Base-by-base conservation (phyloP, 2,888 invertebrate genomes). In the Athalia circularis region DNA sequence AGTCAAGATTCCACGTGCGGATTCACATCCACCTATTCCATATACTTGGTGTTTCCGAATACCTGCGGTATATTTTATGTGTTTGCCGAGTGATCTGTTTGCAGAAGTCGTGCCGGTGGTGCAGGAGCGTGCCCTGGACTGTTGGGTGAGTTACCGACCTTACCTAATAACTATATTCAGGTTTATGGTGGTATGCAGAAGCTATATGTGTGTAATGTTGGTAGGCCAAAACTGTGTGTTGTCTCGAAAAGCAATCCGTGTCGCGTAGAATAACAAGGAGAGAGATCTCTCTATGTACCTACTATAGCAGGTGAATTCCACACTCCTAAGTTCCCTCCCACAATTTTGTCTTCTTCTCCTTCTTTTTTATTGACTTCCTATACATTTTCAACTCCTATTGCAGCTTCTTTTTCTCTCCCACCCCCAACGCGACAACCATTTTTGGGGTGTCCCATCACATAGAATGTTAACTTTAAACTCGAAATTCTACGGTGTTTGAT, bases 241-340 rank as follows among this genome's bases (percentile, higher is more conserved):
- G 83, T 83, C 83, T 83, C 80, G 85, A 82, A 85, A 86, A 87
- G 83, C 84, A 84, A 86, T 85, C 87, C 83, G 84, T 82, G 84
- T 84, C 82, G 83, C 82, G 80, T 83, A 83, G 82, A 85, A 87
- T 84, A 86, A 87, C 84, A 86, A 29, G 29, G 29, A 29, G 83
- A 85, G 83, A 83, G 83, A 80, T 82, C 78, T 80, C 79, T 74
- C 78, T 59, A n/a, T n/a, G 70, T n/a, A 59, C 11, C 15, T 61
- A 57, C 65, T 13, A 3, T 45, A 15, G 43, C 54, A 43, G 72
- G 72, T 72, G 29, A 29, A 29, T 29, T 29, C 29, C 29, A 29
- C 29, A 29, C 29, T 29, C 29, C 29, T 29, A 29, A 29, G 29
- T 29, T 29, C 29, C 29, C 29, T 29, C 29, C 29, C 2, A 47